Percentiles rank a stretch among this genome's conserved stretches.
phyloP scores from a whole-genome alignment of 1,140 invertebrate genomes.

The Drosophila arawakana region DNA sequence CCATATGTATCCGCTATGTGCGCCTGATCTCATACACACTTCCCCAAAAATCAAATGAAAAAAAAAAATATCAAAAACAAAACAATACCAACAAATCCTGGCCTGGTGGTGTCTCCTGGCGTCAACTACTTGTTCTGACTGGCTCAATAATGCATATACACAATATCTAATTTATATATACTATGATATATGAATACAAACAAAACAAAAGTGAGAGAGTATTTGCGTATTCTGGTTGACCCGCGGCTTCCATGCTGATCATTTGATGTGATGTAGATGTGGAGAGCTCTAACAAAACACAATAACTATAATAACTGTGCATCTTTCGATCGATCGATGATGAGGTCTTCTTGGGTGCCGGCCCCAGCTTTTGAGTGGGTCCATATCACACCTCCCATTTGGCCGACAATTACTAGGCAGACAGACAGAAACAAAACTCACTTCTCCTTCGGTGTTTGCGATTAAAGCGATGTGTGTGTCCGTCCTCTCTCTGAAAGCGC shows the following conservation, averaged over 20 bases:
- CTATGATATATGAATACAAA: too few species aligned
- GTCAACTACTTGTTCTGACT: too few species aligned
- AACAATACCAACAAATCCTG: too few species aligned
- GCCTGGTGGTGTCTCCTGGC: too few species aligned
- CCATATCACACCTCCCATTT: constrained; percentile 38
- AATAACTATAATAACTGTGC: constrained; percentile 38
- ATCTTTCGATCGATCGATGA: constrained; percentile 57
- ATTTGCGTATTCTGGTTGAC: constrained; percentile 51
- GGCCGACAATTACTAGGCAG: constrained; percentile 75
- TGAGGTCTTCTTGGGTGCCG: constrained; percentile 57
- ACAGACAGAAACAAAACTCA: constrained; percentile 72
- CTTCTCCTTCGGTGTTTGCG: constrained; percentile 63
- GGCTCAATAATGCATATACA: constrained; percentile 5
- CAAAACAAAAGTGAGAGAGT: neutral
- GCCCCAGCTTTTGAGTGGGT: constrained; percentile 45
- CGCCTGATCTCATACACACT: too few species aligned
- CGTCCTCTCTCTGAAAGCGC: constrained; percentile 82
- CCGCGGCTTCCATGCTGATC: constrained; percentile 29
- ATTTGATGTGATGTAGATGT: constrained; percentile 67
- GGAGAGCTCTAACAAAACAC: constrained; percentile 38
- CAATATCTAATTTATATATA: neutral
- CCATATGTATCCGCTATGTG: too few species aligned
- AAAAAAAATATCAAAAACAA: too few species aligned
- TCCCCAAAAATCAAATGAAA: too few species aligned
- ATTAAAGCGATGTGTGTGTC: constrained; percentile 79